Conservation (phyloP, 2,113 vertebrate species). For the Carollia perspicillata region DNA sequence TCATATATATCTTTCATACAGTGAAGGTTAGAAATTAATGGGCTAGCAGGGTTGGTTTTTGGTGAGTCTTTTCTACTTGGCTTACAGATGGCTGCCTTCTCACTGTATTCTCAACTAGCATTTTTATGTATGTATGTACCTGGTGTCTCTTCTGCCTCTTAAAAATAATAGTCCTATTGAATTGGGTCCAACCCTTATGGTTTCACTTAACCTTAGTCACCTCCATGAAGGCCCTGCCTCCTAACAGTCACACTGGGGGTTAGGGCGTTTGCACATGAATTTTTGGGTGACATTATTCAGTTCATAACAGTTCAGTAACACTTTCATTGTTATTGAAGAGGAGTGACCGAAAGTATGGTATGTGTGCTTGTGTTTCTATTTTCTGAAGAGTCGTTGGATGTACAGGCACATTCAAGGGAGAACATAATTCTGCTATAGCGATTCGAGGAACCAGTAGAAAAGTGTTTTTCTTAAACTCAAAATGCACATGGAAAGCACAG, state of each 20-base stretch:
- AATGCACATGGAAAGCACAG: neutral
- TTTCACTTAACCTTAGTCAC: neutral
- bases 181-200: neutral
- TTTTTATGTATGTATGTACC: neutral
- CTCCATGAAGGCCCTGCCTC: neutral
- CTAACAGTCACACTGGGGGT: neutral
- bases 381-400: neutral
- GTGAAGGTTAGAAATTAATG: neutral
- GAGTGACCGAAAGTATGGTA: neutral
- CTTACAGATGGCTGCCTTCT: neutral
- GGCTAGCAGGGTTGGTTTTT: neutral
- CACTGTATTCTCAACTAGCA: neutral
- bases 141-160: neutral
- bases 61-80: neutral
- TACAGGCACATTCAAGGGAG: neutral
- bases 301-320: neutral
- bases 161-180: neutral
- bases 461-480: neutral
- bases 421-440: neutral
- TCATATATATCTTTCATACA: too few species aligned
- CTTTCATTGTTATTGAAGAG: neutral
- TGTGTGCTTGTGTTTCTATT: neutral
- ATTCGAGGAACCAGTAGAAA: neutral
- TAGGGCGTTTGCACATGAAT: neutral
- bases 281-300: neutral